These are phyloP conservation scores for Stegana nigrithorax DNA, from an alignment of 2,888 invertebrate species.

Conservation along the genomic window DNA sequence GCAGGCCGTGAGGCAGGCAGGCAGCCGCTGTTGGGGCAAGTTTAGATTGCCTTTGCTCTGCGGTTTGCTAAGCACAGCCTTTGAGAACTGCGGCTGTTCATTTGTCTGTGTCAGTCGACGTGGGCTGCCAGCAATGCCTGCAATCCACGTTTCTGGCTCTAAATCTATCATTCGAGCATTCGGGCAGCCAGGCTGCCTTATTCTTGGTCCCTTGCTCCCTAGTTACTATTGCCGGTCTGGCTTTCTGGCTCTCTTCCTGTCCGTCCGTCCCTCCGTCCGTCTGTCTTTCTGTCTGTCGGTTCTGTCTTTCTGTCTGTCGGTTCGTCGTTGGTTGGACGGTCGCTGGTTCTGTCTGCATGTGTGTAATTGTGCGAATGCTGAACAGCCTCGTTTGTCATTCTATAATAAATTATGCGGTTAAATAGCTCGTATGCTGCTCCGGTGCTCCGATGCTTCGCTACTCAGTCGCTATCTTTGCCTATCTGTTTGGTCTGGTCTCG, in stretches of 20 bases:
- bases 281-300: constrained; percentile 26
- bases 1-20: constrained; percentile 23
- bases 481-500: background rate
- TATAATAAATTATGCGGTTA: constrained; percentile 53
- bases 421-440: constrained; percentile 41
- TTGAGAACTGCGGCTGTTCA: constrained; percentile 28
- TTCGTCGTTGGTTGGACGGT: too few relatives aligned
- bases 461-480: background rate
- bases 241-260: background rate
- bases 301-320: background rate
- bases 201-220: background rate
- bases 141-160: too few relatives aligned
- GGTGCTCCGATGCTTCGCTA: constrained; percentile 15
- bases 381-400: constrained; percentile 53
- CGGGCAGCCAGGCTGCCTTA: background rate
- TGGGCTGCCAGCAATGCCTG: too few relatives aligned
- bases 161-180: too few relatives aligned
- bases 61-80: background rate
- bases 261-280: too few relatives aligned
- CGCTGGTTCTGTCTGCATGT: too few relatives aligned
- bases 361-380: constrained; percentile 50
- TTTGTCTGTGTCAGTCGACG: constrained; percentile 51
- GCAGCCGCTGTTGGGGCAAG: background rate
- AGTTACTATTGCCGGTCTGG: constrained; percentile 33
- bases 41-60: background rate